Conservation (phyloP, 1,140 invertebrate genomes). For the Bombus picipes region DNA sequence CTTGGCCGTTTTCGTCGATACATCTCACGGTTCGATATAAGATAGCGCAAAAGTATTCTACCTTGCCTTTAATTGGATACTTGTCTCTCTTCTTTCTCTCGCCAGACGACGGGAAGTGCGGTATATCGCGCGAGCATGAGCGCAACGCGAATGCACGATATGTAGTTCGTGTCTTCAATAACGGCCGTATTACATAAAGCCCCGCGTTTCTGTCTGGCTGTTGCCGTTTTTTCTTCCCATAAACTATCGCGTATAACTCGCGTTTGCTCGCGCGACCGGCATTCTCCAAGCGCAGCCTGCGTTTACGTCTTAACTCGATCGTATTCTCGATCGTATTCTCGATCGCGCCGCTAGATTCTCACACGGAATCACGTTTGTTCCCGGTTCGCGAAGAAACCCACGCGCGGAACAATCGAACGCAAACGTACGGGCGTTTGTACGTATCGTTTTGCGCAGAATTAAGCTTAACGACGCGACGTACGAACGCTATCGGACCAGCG, state of each 20-base stretch:
- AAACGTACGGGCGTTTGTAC: background rate
- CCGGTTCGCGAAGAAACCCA: background rate
- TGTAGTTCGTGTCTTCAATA: constrained; percentile 14
- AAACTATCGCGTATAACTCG: background rate
- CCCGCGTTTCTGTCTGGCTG: background rate
- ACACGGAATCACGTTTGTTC: constrained; percentile 15
- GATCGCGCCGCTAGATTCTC: constrained; percentile 39
- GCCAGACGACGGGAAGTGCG: background rate
- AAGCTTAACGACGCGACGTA: background rate
- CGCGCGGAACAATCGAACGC: background rate
- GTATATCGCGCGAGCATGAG: background rate
- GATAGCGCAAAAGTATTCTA: constrained; percentile 35
- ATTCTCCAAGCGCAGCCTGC: background rate
- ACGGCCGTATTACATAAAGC: constrained; percentile 29
- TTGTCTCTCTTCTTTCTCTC: constrained; percentile 32
- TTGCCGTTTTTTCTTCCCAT: constrained; percentile 4
- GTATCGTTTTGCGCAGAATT: background rate
- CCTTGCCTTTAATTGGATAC: constrained; percentile 39
- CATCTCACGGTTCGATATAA: constrained; percentile 27
- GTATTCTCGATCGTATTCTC: background rate
- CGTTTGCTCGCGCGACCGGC: constrained; percentile 12
- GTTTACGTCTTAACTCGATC: constrained; percentile 35
- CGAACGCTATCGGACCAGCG: background rate
- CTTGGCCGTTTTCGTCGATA: constrained; percentile 43
- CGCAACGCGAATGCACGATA: background rate